Evolutionary conservation across 2,113 vertebrate species (phyloP), one percentile per base, ranked within the genome.

Genomic region (Clarias magur): DNA sequence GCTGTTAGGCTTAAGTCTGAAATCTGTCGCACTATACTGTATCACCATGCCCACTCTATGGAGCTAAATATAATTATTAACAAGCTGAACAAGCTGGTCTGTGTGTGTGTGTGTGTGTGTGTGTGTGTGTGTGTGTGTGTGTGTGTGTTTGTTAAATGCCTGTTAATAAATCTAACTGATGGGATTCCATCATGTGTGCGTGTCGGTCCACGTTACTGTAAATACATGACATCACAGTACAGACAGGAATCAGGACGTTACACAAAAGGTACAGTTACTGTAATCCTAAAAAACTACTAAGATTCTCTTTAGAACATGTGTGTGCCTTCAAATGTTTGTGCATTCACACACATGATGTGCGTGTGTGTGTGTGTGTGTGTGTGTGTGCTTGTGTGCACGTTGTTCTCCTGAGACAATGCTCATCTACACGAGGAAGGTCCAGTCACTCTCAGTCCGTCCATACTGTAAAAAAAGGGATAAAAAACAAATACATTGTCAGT

Each of bases 361-460:
- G 34, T 38, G 34, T 38, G 34, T 56, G 60, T 67, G 27, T 65
- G 25, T 83, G 5, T 72, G 67, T 54, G 38, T 88, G 82, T 81
- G 76, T 72, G 25, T 83, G 5, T 72, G 67, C n/a, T 16, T 78
- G 72, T 84, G 76, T 63, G 65, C 23, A 9, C 21, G 13, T 85
- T 62, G 67, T 53, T 53, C 16, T 48, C n/a, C 30, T 15, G 42
- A 75, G 30, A 15, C 53, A 23, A 84, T 57, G 56, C 42, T 23
- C n/a, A 91, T 96, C 0, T 94, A 94, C 75, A 97, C 88, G 65
- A 94, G 3, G 82, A 94, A 42, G 21, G 94, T 87, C 96, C 96
- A 97, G 15, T 95, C 89, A 0, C 95, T 96, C 73, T 94, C 92
- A 82, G 94, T 94, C 93, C 92, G 93, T 90, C 96, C 96, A 0